Conservation (phyloP, 2,888 invertebrate genomes). For the Mamestra brassicae region DNA sequence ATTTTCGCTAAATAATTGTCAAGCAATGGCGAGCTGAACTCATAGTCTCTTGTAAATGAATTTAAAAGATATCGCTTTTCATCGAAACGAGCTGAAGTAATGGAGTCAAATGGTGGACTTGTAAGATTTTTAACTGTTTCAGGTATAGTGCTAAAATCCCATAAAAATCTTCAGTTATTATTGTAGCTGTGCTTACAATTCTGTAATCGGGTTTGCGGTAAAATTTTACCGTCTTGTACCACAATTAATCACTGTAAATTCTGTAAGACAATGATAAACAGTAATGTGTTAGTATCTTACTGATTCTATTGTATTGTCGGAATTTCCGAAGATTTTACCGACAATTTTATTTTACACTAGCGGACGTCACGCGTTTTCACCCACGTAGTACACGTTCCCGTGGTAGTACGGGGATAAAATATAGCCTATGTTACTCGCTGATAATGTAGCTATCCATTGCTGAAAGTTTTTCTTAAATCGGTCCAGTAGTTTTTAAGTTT, state of each 20-base stretch:
- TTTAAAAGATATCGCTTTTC: constrained; percentile 1
- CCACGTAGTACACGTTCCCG: too few species aligned
- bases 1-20: too few species aligned
- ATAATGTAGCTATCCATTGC: too few species aligned
- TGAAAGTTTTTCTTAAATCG: too few species aligned
- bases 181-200: constrained; percentile 11
- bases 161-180: neutral
- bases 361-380: too few species aligned
- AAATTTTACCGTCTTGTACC: constrained; percentile 21
- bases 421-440: too few species aligned
- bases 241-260: constrained; percentile 22
- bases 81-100: neutral
- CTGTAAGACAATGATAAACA: constrained; percentile 1
- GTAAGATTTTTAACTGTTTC: neutral
- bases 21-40: neutral
- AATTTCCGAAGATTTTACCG: neutral
- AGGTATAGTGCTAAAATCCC: neutral
- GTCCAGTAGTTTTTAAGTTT: too few species aligned
- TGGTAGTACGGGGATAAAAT: too few species aligned
- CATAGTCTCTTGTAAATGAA: neutral
- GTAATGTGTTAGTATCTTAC: neutral
- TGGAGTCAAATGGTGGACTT: neutral
- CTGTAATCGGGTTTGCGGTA: neutral
- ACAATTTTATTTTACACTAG: neutral
- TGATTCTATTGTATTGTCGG: neutral